Conservation (phyloP, 1,140 invertebrate species). For the Trichonephila clavata region DNA sequence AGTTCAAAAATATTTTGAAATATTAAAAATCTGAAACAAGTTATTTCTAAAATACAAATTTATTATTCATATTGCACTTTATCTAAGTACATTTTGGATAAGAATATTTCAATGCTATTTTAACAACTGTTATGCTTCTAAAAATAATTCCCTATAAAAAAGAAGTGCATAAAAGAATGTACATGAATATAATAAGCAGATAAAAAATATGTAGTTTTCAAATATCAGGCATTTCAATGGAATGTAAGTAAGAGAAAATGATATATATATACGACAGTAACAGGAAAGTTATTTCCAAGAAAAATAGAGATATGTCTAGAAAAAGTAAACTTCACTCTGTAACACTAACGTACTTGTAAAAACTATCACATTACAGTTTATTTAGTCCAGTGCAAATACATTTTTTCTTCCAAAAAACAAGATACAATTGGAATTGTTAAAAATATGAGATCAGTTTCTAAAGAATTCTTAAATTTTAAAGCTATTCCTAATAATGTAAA, state of each 20-base stretch:
- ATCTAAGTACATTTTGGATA: slow-evolving; percentile 49
- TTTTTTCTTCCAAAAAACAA: neutral
- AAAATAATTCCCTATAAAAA: slow-evolving; percentile 58
- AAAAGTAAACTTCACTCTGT: neutral
- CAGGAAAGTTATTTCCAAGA: slow-evolving; percentile 23
- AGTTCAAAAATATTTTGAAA: too few relatives aligned
- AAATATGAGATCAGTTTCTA: neutral
- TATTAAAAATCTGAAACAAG: neutral
- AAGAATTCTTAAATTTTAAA: neutral
- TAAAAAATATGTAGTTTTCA: slow-evolving; percentile 14
- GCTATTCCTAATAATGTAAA: neutral
- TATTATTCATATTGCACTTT: slow-evolving; percentile 53
- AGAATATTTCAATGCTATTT: slow-evolving; percentile 30
- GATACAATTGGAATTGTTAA: neutral
- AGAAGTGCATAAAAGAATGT: slow-evolving; percentile 39
- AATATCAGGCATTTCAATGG: slow-evolving; percentile 14
- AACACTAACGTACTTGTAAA: neutral
- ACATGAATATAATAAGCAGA: slow-evolving; percentile 16
- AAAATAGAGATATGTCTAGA: slow-evolving; percentile 27
- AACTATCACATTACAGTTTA: neutral
- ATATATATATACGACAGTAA: slow-evolving; percentile 29
- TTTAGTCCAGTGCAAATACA: neutral
- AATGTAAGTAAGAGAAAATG: slow-evolving; percentile 13
- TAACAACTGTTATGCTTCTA: slow-evolving; percentile 34
- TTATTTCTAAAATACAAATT: slow-evolving; percentile 60